Percentiles rank a stretch among this genome's conserved stretches.
These are phyloP conservation scores for Chouioia cunea DNA, from an alignment of 2,888 invertebrate species.

Conservation along the genomic window DNA sequence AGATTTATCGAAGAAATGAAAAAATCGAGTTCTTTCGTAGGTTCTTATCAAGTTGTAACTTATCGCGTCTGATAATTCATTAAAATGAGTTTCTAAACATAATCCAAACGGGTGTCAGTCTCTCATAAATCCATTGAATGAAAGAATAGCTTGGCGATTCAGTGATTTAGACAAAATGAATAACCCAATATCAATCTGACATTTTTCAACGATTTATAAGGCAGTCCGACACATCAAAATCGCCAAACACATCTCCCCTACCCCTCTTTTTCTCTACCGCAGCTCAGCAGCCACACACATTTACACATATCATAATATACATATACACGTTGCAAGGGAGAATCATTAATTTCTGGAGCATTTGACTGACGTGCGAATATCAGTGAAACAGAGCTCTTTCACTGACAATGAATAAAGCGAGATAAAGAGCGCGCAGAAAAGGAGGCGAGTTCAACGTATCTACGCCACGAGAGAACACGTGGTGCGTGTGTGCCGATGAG, in stretches of 20 bases:
- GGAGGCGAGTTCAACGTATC: conserved; percentile 45
- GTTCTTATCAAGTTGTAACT: no score
- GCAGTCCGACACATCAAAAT: no score
- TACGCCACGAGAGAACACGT: conserved; percentile 34
- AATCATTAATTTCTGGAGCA: conserved; percentile 54
- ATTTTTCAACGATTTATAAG: conserved; percentile 23
- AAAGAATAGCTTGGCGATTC: conserved; percentile 15
- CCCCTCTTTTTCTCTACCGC: not conserved
- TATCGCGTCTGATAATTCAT: not conserved
- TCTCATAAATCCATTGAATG: conserved; percentile 18
- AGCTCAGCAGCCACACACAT: no score
- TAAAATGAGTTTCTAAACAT: conserved; percentile 26
- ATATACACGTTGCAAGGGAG: not conserved
- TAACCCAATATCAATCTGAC: conserved; percentile 17
- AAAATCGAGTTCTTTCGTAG: no score
- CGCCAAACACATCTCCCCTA: not conserved
- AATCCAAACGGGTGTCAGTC: not conserved
- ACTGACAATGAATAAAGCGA: conserved; percentile 23
- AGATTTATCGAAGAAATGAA: no score
- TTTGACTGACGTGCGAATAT: conserved; percentile 56
- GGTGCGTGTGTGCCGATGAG: conserved; percentile 48
- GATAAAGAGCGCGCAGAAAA: conserved; percentile 52
- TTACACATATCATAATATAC: no score
- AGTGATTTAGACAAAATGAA: conserved; percentile 30
- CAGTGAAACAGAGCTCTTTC: conserved; percentile 46